Evolutionary conservation across 2,113 vertebrate species (phyloP).

Genomic region (Muntiacus muntjak): DNA sequence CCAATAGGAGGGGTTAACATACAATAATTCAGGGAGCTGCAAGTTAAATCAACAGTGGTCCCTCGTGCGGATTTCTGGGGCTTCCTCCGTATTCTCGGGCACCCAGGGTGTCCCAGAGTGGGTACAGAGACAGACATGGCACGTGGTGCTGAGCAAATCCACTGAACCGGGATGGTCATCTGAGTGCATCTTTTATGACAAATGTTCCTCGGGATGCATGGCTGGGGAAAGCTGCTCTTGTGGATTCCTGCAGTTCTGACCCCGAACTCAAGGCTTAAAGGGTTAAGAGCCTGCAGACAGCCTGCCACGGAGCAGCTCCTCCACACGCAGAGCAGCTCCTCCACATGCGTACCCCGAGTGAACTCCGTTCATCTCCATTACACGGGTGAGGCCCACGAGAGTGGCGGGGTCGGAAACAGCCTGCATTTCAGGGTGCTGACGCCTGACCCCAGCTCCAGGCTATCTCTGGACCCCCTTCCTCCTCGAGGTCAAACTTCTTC

Average conservation of each 20-base stretch:
- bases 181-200: neutral
- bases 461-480: neutral
- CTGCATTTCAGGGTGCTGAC: neutral
- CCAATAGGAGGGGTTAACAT: neutral
- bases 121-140: fast-evolving
- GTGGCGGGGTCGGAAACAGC: fast-evolving
- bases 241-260: neutral
- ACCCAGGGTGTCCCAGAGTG: fast-evolving
- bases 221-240: too few species aligned
- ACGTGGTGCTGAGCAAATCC: fast-evolving
- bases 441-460: fast-evolving
- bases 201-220: fast-evolving
- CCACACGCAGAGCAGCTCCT: neutral
- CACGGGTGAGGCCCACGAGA: too few species aligned
- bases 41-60: neutral
- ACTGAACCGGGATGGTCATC: too few species aligned
- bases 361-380: neutral
- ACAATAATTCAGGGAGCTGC: neutral
- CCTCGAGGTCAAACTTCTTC: neutral
- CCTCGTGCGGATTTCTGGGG: neutral
- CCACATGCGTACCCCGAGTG: neutral
- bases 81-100: too few species aligned
- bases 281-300: too few species aligned
- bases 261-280: neutral
- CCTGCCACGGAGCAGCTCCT: neutral